Conservation (phyloP, 2,797 vertebrate genomes). For the Rhincodon typus region DNA sequence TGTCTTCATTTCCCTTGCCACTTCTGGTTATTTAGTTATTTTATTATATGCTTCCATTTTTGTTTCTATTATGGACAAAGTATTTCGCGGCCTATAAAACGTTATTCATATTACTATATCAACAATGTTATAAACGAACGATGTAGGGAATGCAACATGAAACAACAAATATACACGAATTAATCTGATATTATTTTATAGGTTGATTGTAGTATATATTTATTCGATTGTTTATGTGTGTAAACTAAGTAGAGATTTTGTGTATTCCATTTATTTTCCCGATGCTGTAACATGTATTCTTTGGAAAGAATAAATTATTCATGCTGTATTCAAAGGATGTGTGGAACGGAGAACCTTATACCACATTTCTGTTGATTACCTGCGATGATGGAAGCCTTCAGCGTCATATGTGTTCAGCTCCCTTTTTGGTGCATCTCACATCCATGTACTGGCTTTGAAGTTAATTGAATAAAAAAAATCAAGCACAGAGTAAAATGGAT, state of each 20-base stretch:
- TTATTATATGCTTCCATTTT: not conserved
- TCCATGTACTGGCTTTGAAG: not conserved
- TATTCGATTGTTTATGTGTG: not conserved
- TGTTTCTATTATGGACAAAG: not conserved
- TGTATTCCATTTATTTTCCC: not conserved
- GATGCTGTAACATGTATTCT: not conserved
- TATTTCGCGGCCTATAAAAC: not conserved
- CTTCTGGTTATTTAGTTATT: not conserved
- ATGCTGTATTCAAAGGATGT: not conserved
- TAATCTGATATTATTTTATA: not conserved
- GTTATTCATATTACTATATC: not conserved
- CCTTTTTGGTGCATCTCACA: not conserved
- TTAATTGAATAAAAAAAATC: not conserved
- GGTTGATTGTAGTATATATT: not conserved
- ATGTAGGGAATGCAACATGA: not conserved
- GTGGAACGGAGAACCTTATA: not conserved
- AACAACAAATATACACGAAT: not conserved
- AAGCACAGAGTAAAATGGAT: not conserved
- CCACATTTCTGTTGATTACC: not conserved
- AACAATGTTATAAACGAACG: too few relatives aligned
- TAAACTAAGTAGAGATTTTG: not conserved
- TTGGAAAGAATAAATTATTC: not conserved
- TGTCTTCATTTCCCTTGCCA: not conserved
- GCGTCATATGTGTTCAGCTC: not conserved
- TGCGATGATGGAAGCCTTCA: not conserved